Percentiles rank a stretch among this genome's conserved stretches.
These are phyloP conservation scores for Perca flavescens DNA, from an alignment of 2,113 vertebrate genomes.

Conservation along the genomic window DNA sequence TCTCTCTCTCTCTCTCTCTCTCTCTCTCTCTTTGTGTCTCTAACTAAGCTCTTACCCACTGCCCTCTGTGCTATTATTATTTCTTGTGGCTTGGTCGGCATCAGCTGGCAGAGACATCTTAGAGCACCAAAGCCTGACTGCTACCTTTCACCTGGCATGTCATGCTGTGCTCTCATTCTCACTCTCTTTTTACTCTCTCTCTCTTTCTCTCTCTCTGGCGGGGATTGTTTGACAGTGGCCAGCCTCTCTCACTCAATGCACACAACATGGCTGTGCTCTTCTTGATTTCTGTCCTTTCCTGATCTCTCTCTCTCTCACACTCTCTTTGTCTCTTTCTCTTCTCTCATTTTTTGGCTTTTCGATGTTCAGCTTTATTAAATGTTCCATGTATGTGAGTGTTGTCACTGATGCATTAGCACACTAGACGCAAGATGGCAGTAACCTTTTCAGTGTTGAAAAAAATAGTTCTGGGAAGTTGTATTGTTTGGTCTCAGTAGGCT, in stretches of 20 bases:
- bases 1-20: conserved; percentile 36
- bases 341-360: conserved; percentile 59
- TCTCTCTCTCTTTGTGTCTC: conserved; percentile 35
- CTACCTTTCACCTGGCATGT: conserved; percentile 72
- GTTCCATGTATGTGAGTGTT: conserved; percentile 75
- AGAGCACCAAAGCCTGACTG: conserved; percentile 68
- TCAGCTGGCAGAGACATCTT: conserved; percentile 70
- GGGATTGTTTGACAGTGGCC: conserved; percentile 46
- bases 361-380: conserved; percentile 74
- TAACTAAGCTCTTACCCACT: conserved; percentile 61
- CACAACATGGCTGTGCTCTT: conserved; percentile 58
- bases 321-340: conserved; percentile 8
- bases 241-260: conserved; percentile 41
- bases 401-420: conserved; percentile 65
- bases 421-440: conserved; percentile 38
- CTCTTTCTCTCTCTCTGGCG: conserved; percentile 30
- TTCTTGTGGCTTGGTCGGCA: conserved; percentile 65
- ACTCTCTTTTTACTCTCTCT: conserved; percentile 13
- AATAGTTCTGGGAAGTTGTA: conserved; percentile 17
- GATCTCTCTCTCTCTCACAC: not conserved
- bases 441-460: not conserved
- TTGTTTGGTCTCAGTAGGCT: conserved; percentile 12
- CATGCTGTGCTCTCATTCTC: conserved; percentile 48
- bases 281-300: conserved; percentile 47
- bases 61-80: conserved; percentile 70